phyloP scores from a whole-genome alignment of 2,797 vertebrate species.

The Chelidonichthys spinosus region DNA sequence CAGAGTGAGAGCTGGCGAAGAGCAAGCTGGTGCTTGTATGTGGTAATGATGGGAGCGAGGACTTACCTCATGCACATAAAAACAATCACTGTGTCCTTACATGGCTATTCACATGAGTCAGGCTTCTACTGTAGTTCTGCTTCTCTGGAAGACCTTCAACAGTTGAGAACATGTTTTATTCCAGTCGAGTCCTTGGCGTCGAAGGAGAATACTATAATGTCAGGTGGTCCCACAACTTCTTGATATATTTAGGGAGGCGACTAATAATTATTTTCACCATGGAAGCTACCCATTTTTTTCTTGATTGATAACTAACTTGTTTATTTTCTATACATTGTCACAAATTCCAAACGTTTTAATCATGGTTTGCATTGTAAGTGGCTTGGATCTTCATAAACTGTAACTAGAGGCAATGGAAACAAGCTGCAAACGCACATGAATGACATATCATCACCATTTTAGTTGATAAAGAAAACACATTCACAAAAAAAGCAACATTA shows the following conservation, averaged over 20 bases:
- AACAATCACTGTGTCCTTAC: constrained; percentile 72
- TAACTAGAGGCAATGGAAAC: not conserved
- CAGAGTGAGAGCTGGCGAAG: constrained; percentile 60
- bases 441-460: not conserved
- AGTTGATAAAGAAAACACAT: not conserved
- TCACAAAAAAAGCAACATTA: not conserved
- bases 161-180: constrained; percentile 23
- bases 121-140: constrained; percentile 35
- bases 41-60: constrained; percentile 69
- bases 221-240: not conserved
- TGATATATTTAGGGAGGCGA: not conserved
- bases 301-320: not conserved
- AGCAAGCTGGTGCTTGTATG: constrained; percentile 50
- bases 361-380: not conserved
- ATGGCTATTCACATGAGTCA: constrained; percentile 70
- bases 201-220: not conserved
- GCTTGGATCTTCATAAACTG: not conserved
- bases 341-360: not conserved
- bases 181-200: constrained; percentile 10
- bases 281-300: constrained; percentile 1
- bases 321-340: not conserved
- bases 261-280: constrained; percentile 5
- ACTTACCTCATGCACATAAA: constrained; percentile 75
- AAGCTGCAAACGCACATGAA: not conserved
- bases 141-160: constrained; percentile 54